These are phyloP conservation scores for Eupeodes luniger DNA, from an alignment of 2,888 invertebrate genomes.

Conservation along the genomic window DNA sequence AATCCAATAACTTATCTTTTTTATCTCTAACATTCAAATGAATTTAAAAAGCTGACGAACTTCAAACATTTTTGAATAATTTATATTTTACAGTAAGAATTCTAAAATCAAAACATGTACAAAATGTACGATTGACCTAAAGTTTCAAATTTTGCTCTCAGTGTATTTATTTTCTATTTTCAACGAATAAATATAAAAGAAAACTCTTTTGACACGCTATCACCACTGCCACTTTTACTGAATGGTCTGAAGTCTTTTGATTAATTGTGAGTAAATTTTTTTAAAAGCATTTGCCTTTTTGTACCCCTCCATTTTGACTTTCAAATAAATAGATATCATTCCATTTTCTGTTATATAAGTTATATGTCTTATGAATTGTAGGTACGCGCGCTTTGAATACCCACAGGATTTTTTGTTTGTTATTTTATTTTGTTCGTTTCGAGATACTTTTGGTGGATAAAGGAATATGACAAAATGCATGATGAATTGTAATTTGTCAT, in stretches of 20 bases:
- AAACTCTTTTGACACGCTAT: neutral
- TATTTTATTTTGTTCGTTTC: neutral
- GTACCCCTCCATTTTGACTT: neutral
- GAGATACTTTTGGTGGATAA: conserved; percentile 61
- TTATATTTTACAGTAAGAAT: too few relatives aligned
- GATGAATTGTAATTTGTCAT: conserved; percentile 69
- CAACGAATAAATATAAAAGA: too few relatives aligned
- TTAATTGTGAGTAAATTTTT: conserved; percentile 66
- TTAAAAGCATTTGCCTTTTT: conserved; percentile 31
- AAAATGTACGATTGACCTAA: too few relatives aligned
- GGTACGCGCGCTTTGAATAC: neutral
- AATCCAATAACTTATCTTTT: too few relatives aligned
- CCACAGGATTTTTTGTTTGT: neutral
- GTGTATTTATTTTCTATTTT: too few relatives aligned
- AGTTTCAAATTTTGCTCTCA: too few relatives aligned
- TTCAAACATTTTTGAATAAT: too few relatives aligned
- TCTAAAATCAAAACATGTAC: too few relatives aligned
- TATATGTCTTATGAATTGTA: neutral
- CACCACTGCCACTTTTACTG: conserved; percentile 19
- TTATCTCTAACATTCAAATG: too few relatives aligned
- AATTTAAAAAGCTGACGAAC: too few relatives aligned
- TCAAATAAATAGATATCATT: neutral
- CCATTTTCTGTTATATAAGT: neutral
- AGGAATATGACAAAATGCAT: conserved; percentile 72
- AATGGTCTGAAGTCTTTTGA: conserved; percentile 49